These are phyloP conservation scores for Nilaparvata lugens DNA, from an alignment of 1,140 invertebrate genomes.

Conservation along the genomic window DNA sequence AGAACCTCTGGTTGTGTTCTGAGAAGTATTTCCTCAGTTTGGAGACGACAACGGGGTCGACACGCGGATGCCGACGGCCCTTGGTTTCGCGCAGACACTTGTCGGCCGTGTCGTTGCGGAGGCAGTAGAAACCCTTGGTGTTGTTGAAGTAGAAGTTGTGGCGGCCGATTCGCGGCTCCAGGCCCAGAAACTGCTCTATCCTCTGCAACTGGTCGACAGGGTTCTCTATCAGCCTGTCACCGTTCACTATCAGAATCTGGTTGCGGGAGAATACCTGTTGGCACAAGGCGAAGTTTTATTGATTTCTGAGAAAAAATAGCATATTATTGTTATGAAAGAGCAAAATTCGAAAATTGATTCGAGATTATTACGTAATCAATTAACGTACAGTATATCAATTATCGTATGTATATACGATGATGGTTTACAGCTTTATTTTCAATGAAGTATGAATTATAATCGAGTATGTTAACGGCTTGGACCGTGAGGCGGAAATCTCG, in stretches of 20 bases:
- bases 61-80: constrained; percentile 82
- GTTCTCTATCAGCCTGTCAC: constrained; percentile 89
- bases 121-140: constrained; percentile 94
- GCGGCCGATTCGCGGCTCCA: constrained; percentile 66
- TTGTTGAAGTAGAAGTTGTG: constrained; percentile 96
- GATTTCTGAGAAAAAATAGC: too few species aligned
- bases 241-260: constrained; percentile 91
- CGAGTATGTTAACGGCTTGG: too few species aligned
- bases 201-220: constrained; percentile 81
- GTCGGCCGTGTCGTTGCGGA: constrained; percentile 73
- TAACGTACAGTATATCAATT: too few species aligned
- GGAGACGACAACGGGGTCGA: constrained; percentile 74
- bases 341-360: too few species aligned
- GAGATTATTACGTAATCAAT: too few species aligned
- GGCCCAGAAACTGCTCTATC: constrained; percentile 80
- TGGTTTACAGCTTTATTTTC: too few species aligned
- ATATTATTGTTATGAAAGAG: too few species aligned
- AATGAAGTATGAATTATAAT: too few species aligned
- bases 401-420: too few species aligned
- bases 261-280: constrained; percentile 65
- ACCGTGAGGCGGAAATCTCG: too few species aligned
- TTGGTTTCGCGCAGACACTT: constrained; percentile 93
- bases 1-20: constrained; percentile 92
- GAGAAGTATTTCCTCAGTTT: constrained; percentile 85
- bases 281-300: constrained; percentile 32